These are phyloP conservation scores for Drosophila maculinotata DNA, from an alignment of 2,888 invertebrate genomes.

Conservation along the genomic window DNA sequence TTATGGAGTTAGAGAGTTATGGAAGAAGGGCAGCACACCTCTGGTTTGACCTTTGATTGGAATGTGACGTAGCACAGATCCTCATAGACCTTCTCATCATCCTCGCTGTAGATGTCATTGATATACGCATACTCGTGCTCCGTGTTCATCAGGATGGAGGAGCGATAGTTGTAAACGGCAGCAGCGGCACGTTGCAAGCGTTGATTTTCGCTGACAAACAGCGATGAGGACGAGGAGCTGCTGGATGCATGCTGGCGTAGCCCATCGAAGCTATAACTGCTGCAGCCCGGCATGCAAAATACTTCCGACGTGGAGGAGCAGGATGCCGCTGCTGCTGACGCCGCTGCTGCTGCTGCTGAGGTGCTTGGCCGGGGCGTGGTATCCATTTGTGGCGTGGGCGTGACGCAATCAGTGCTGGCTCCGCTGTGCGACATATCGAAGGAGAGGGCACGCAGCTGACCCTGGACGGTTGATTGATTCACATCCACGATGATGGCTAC, in stretches of 20 bases:
- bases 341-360: constrained; percentile 39
- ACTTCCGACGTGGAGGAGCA: constrained; percentile 4
- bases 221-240: constrained; percentile 40
- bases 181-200: constrained; percentile 82
- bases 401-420: constrained; percentile 42
- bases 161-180: constrained; percentile 82
- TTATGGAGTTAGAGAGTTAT: constrained; percentile 25
- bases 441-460: constrained; percentile 47
- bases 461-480: constrained; percentile 49
- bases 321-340: constrained; percentile 8
- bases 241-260: constrained; percentile 25
- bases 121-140: constrained; percentile 83
- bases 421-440: constrained; percentile 56
- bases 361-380: constrained; percentile 39
- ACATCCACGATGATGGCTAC: constrained; percentile 22
- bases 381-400: constrained; percentile 50
- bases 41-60: constrained; percentile 87
- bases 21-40: constrained; percentile 87
- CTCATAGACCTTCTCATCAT: constrained; percentile 94
- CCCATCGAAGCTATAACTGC: constrained; percentile 2
- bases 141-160: constrained; percentile 68
- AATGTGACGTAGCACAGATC: constrained; percentile 95
- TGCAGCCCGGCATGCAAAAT: neutral
- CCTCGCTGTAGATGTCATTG: constrained; percentile 83
- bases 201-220: constrained; percentile 69